Evolutionary conservation across 2,888 invertebrate genomes (phyloP), one percentile per base, ranked within the genome.

Genomic region (Seira musarum): DNA sequence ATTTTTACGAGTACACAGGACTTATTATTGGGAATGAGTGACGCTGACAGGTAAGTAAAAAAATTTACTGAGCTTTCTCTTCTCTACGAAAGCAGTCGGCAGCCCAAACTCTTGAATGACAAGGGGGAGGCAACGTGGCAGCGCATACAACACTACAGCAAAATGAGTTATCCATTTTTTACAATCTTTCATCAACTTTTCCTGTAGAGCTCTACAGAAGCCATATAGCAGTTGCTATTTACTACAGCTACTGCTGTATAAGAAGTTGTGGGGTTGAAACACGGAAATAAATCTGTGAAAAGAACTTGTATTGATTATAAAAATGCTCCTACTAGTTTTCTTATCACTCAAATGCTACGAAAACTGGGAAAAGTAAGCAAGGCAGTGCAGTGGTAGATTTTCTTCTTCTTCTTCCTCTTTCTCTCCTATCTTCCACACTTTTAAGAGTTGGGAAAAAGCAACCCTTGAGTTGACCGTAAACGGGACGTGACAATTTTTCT

Each of bases 401-500:
- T 13, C 15, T n/a, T 53, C 13, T 17, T n/a, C 53, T 53, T 53
- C 17, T 15, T 53, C 13, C 17, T 53, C 3, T 17, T 3, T 53
- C 13, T 3, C 53, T 53, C 13, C 17, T 53, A 53, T 17, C n/a
- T 53, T 53, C 15, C 53, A 53, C 30, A 53, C 53, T 53, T 15
- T 17, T 53, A 3, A 53, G 17, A 53, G 17, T 17, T 40, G 40
- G 40, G 40, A 53, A 53, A 53, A 13, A 21, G 60, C 60, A 21
- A 60, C 60, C 10, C 21, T 60, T 22, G 15, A 60, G 60, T 60
- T 21, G 6, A 19, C 22, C 8, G 22, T 25, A 61, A 71, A 71
- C 61, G 49, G 63, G 49, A 73, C 73, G 79, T 79, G 79, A 79
- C 79, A 79, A 72, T 79, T 79, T 79, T 79, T 53, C 53, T 30